Base-by-base conservation (phyloP, 2,888 invertebrate genomes). In the Dolichopus griseipennis region DNA sequence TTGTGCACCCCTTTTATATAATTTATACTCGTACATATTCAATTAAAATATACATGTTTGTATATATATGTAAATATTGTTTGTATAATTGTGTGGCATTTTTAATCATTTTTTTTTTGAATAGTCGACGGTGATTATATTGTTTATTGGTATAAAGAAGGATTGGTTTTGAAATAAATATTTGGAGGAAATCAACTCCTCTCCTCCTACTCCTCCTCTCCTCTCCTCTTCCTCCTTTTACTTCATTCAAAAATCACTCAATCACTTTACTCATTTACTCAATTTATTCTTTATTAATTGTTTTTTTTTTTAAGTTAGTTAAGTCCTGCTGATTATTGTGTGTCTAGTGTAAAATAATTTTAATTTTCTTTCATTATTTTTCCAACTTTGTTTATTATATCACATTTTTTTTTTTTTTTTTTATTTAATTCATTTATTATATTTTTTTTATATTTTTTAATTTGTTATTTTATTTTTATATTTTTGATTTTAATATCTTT, bases 291-390 rank as follows among this genome's bases (percentile, higher is more conserved):
- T 27, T 27, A 4, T 27, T 27, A 4, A 4, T 27, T 27, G 27
- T 27, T 27, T 27, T 27, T 27, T 27, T 4, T 27, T 27, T 27
- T 2, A 27, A 27, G 27, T 37, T 9, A 10, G 37, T 37, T 37
- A 8, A 12, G 52, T 52, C 52, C 52, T 52, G 52, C 52, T 52
- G 52, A 52, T 52, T 52, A 18, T 52, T 52, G 52, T 52, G n/a
- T 52, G 52, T 52, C 52, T 52, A 52, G 52, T 52, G 52, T 52
- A 52, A 52, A 52, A 18, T 52, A 52, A 52, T 52, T 52, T 52
- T 52, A 52, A 52, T 52, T 52, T 52, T 52, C 18, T 52, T 52
- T 52, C 52, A 18, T 52, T 18, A 18, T 52, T 52, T 18, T 52
- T 52, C 18, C 18, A 18, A 12, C 6, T 52, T 18, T 18, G 15